Percentiles rank a stretch among this genome's conserved stretches.
These are phyloP conservation scores for Drosophila carrolli DNA, from an alignment of 1,140 invertebrate species.

Conservation along the genomic window DNA sequence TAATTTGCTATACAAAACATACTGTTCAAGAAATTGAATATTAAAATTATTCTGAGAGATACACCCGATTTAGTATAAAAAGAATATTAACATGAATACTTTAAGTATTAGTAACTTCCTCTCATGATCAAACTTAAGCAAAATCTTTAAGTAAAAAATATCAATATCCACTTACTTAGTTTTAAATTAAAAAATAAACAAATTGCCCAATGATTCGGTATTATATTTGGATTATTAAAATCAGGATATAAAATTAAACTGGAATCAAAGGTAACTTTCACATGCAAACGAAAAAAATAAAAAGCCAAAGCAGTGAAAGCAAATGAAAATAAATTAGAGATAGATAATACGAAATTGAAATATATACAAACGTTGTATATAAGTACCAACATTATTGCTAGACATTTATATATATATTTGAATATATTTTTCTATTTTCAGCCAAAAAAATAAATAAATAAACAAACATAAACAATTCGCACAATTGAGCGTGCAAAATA, in stretches of 20 bases:
- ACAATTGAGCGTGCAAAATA: conserved; percentile 49
- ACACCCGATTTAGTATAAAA: too few relatives aligned
- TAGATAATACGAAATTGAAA: not conserved
- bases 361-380: conserved; percentile 8
- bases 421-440: conserved; percentile 17
- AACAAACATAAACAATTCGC: conserved; percentile 13
- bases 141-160: too few relatives aligned
- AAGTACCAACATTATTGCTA: conserved; percentile 12
- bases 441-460: conserved; percentile 13
- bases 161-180: too few relatives aligned
- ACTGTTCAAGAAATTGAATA: too few relatives aligned
- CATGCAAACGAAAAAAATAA: conserved; percentile 22
- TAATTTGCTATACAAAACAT: too few relatives aligned
- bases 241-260: not conserved
- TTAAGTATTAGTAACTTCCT: too few relatives aligned
- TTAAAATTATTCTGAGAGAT: too few relatives aligned
- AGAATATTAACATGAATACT: too few relatives aligned
- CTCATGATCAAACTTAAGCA: too few relatives aligned
- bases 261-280: not conserved
- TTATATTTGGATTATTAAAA: not conserved
- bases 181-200: too few relatives aligned
- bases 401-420: conserved; percentile 20
- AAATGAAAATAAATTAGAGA: not conserved
- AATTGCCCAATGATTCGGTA: not conserved
- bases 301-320: not conserved